phyloP scores from a whole-genome alignment of 2,797 vertebrate species.

The Pagetopsis macropterus region DNA sequence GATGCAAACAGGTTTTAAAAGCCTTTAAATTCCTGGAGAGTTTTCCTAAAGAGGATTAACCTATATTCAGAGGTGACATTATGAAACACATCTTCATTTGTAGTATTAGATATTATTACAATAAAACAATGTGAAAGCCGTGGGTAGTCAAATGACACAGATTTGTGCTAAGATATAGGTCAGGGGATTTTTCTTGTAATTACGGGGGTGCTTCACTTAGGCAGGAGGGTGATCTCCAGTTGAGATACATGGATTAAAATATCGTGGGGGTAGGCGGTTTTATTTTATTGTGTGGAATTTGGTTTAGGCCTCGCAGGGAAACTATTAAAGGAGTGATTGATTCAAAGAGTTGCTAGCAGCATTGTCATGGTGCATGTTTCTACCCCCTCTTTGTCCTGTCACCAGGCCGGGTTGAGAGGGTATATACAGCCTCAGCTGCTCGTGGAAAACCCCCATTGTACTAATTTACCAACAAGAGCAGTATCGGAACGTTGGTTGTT shows the following conservation, averaged over 20 bases:
- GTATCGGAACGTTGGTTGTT: constrained; percentile 9
- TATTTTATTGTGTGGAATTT: constrained; percentile 31
- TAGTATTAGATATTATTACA: constrained; percentile 46
- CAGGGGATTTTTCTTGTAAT: constrained; percentile 62
- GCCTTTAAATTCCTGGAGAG: constrained; percentile 71
- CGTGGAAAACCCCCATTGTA: constrained; percentile 74
- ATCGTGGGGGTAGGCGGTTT: constrained; percentile 29
- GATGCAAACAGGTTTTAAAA: constrained; percentile 72
- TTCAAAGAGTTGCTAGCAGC: constrained; percentile 74
- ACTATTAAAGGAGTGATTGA: constrained; percentile 74
- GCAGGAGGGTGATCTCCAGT: constrained; percentile 28
- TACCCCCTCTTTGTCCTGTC: constrained; percentile 62
- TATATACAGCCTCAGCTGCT: constrained; percentile 73
- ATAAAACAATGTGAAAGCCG: constrained; percentile 61
- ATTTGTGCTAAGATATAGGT: constrained; percentile 67
- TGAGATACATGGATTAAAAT: constrained; percentile 64
- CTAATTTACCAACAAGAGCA: constrained; percentile 36
- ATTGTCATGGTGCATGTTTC: constrained; percentile 65
- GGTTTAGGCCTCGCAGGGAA: constrained; percentile 52
- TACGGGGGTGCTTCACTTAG: constrained; percentile 38
- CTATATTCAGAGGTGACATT: constrained; percentile 63
- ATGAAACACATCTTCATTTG: constrained; percentile 48
- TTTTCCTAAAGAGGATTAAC: constrained; percentile 74
- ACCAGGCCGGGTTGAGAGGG: constrained; percentile 56
- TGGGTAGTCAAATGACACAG: constrained; percentile 47